Evolutionary conservation across 2,113 vertebrate species (phyloP).

Genomic region (Sula dactylatra): DNA sequence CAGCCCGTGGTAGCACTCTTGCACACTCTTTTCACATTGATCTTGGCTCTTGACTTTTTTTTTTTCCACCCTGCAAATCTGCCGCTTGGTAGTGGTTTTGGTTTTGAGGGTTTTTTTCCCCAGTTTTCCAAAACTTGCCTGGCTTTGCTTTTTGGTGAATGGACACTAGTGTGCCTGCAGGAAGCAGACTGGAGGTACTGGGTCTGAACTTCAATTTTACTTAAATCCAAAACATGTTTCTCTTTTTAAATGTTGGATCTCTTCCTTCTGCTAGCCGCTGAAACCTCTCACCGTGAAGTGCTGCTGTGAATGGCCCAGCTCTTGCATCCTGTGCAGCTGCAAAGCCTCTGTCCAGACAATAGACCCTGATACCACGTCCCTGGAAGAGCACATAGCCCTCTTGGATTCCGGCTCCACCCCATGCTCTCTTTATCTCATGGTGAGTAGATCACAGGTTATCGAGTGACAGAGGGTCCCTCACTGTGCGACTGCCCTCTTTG

Average conservation of each 20-base stretch:
- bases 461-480: neutral
- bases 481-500: neutral
- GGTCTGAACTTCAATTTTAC: neutral
- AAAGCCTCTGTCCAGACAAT: neutral
- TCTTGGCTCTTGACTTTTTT: neutral
- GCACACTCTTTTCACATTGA: too few species aligned
- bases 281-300: slow-evolving; percentile 46
- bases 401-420: slow-evolving; percentile 58
- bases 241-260: neutral
- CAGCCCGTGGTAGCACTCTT: too few species aligned
- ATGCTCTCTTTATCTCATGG: slow-evolving; percentile 61
- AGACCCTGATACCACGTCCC: neutral
- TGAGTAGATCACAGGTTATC: neutral
- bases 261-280: neutral
- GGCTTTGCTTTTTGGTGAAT: neutral
- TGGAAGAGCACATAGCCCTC: neutral
- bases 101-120: neutral
- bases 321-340: slow-evolving; percentile 56
- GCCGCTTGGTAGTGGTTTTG: neutral
- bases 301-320: slow-evolving; percentile 41
- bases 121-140: neutral
- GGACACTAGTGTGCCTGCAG: neutral
- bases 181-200: neutral
- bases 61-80: neutral
- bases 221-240: neutral